phyloP scores from a whole-genome alignment of 1,140 invertebrate species.

The Temnothorax longispinosus region DNA sequence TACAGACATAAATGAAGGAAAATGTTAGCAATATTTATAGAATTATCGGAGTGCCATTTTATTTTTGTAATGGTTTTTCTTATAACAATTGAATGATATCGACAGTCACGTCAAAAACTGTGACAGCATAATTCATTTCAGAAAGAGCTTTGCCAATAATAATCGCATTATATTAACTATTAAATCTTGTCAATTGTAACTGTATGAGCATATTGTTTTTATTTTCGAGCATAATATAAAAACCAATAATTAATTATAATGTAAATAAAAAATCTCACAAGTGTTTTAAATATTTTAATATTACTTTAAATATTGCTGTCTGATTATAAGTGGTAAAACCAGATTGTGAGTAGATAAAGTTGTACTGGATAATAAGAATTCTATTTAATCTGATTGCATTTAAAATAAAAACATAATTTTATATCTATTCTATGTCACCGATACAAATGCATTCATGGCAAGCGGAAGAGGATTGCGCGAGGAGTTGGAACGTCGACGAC shows the following conservation, averaged over 20 bases:
- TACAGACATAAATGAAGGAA: neutral
- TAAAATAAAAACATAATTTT: too few relatives aligned
- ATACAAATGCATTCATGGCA: slow-evolving; percentile 41
- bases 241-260: slow-evolving; percentile 2
- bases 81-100: neutral
- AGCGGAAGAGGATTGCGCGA: neutral
- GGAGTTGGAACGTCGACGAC: neutral
- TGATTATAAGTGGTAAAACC: neutral
- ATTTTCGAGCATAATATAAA: neutral
- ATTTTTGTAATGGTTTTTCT: neutral
- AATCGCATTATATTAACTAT: neutral
- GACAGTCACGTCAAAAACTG: neutral
- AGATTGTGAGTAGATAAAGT: neutral
- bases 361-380: neutral
- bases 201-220: neutral
- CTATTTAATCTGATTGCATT: neutral
- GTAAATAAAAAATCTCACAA: neutral
- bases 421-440: neutral
- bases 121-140: neutral
- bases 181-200: neutral
- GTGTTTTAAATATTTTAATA: too few relatives aligned
- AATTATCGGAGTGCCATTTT: neutral
- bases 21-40: neutral
- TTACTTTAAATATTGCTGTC: neutral
- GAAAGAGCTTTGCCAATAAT: neutral